Conservation (phyloP, 2,888 invertebrate species). For the Parnassius glacialis region DNA sequence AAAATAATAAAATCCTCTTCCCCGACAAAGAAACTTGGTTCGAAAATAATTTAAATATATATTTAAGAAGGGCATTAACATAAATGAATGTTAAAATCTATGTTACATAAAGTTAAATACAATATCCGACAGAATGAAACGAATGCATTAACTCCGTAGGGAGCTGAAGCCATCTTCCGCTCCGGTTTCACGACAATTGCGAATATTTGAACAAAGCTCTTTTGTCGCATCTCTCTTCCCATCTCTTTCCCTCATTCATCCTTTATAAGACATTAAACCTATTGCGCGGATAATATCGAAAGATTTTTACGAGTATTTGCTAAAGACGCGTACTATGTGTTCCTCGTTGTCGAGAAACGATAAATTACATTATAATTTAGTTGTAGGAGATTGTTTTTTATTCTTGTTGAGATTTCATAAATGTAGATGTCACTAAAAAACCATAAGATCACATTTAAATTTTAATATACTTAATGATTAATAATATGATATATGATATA, state of each 20-base stretch:
- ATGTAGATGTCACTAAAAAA: too few species aligned
- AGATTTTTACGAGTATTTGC: constrained; percentile 60
- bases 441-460: too few species aligned
- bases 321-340: constrained; percentile 40
- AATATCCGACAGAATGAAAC: constrained; percentile 33
- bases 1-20: too few species aligned
- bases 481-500: too few species aligned
- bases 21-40: too few species aligned
- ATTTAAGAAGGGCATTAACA: neutral
- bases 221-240: constrained; percentile 9
- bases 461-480: too few species aligned
- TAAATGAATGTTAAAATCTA: constrained; percentile 1
- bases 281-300: constrained; percentile 61
- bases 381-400: too few species aligned
- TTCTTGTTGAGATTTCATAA: too few species aligned
- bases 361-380: neutral
- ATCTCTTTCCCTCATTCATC: constrained; percentile 35
- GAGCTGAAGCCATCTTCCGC: constrained; percentile 41
- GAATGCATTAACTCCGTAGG: constrained; percentile 36
- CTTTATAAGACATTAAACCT: constrained; percentile 63
- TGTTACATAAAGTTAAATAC: constrained; percentile 30
- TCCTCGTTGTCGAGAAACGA: constrained; percentile 20
- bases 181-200: constrained; percentile 44
- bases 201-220: constrained; percentile 45
- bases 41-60: too few species aligned